Evolutionary conservation across 2,113 vertebrate genomes (phyloP), one percentile per base, ranked within the genome.

Genomic region (Pyrgilauda ruficollis): DNA sequence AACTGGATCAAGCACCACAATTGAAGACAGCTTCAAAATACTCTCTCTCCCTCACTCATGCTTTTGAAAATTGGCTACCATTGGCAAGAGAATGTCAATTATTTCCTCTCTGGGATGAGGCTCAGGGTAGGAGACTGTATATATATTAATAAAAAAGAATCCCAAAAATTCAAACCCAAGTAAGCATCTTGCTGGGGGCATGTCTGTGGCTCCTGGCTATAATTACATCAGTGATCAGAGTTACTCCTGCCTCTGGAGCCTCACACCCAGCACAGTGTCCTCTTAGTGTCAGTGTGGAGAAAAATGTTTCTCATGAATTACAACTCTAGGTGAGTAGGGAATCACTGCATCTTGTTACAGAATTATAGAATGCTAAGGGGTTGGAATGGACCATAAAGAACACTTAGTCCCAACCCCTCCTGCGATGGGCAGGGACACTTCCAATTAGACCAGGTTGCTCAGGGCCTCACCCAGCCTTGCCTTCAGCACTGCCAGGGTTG

Each of bases 31-130:
- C 33, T 88, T 92, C 68, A 83, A 91, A 93, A 80, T 35, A n/a
- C 15, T 67, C 64, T n/a, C 24, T n/a, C 31, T 76, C 23, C 10
- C 16, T 88, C 35, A 30, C 46, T 90, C 10, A 5, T 8, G 9
- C n/a, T 67, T 92, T 88, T 80, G 68, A 84, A 93, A 58, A 67
- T 28, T 0, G 0, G 8, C 46, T 53, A 18, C 72, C 27, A 22
- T 35, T 80, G 63, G n/a, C 63, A 94, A 88, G 92, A 76, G 72
- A 83, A 93, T 86, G 79, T 8, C 72, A 74, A 86, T 93, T 80
- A 93, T 94, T 94, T 97, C 75, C 85, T 86, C n/a, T 73, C 31
- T 85, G 50, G 28, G 44, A 53, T 69, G 24, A 90, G 20, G 53
- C 28, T 90, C 62, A 35, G 49, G n/a, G 17, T 53, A 76, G 41